These are phyloP conservation scores for Cossypha polioptera DNA, from an alignment of 2,797 vertebrate species.

Conservation along the genomic window DNA sequence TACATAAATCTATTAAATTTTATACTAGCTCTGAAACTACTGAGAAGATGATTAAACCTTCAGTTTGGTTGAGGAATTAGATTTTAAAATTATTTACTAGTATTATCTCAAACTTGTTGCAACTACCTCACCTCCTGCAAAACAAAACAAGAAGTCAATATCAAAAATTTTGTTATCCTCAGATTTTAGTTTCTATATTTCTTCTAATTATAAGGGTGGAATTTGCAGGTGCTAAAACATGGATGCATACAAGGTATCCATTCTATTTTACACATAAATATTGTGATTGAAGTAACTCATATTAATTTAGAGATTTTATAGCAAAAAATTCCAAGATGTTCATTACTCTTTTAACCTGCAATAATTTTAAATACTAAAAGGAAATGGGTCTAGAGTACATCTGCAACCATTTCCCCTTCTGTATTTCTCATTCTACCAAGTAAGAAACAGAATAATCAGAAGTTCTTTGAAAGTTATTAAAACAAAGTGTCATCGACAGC, in stretches of 20 bases:
- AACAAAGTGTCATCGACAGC: conserved; percentile 10
- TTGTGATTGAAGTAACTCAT: background rate
- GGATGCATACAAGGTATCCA: background rate
- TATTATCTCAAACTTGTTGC: background rate
- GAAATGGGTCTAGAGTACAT: background rate
- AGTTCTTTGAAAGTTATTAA: conserved; percentile 37
- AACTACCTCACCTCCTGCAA: background rate
- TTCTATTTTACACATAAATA: background rate
- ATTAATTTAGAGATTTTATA: background rate
- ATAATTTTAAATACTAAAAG: background rate
- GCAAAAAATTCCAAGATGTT: background rate
- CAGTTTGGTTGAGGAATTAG: background rate
- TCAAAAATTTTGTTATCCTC: background rate
- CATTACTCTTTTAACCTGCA: background rate
- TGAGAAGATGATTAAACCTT: background rate
- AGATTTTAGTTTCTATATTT: background rate
- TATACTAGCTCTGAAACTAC: background rate
- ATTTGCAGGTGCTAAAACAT: background rate
- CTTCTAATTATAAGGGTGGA: background rate
- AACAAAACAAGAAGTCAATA: background rate
- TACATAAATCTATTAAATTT: background rate
- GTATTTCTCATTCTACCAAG: background rate
- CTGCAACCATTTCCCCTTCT: background rate
- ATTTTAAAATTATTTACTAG: background rate
- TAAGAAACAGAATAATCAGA: background rate